Percentiles rank a stretch among this genome's conserved stretches.
Conservation (phyloP, 1,140 invertebrate genomes). For the Dendroctonus ponderosae region DNA sequence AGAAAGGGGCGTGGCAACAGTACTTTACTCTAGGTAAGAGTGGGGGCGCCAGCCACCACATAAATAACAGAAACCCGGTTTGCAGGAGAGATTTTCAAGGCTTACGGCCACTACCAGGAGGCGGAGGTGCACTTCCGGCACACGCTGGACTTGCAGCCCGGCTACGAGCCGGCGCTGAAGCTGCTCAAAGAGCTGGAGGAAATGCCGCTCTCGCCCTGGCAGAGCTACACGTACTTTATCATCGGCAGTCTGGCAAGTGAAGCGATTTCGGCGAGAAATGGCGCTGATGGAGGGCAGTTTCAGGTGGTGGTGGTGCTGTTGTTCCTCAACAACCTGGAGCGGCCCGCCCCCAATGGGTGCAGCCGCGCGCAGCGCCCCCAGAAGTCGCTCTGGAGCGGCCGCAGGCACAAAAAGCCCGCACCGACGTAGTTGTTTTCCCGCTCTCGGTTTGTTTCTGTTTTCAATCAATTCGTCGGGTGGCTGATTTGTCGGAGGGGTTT, state of each 20-base stretch:
- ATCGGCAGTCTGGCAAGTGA: slow-evolving; percentile 73
- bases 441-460: no score
- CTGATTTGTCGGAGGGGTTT: no score
- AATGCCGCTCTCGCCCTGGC: slow-evolving; percentile 68
- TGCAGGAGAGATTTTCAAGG: slow-evolving; percentile 79
- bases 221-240: slow-evolving; percentile 82
- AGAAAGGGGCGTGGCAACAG: slow-evolving; percentile 85
- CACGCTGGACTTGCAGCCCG: slow-evolving; percentile 76
- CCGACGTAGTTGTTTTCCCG: no score
- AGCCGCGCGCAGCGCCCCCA: no score
- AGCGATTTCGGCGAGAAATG: not conserved
- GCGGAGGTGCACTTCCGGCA: slow-evolving; percentile 77
- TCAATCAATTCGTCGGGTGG: no score
- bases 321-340: slow-evolving; percentile 7
- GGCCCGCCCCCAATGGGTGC: no score
- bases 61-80: not conserved
- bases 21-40: slow-evolving; percentile 76
- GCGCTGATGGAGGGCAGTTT: not conserved
- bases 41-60: not conserved
- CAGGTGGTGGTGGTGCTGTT: slow-evolving; percentile 12
- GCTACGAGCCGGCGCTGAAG: slow-evolving; percentile 75
- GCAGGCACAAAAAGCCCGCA: no score
- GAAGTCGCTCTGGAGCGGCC: no score
- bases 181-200: slow-evolving; percentile 77
- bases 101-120: slow-evolving; percentile 80